These are phyloP conservation scores for Brevimyrus niger DNA, from an alignment of 2,113 vertebrate genomes.

Conservation along the genomic window DNA sequence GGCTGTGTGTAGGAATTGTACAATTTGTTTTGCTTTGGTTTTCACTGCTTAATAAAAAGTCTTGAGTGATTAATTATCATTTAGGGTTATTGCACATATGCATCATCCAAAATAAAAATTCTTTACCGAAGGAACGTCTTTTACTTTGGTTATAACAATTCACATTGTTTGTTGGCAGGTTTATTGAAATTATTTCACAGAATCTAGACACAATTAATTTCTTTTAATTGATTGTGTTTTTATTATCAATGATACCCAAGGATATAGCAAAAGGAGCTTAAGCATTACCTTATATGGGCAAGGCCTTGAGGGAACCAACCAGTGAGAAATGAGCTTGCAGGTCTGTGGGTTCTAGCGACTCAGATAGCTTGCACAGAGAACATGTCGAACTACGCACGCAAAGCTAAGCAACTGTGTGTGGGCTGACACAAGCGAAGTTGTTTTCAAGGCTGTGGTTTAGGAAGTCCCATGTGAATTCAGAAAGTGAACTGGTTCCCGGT, in stretches of 20 bases:
- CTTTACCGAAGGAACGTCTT: not conserved
- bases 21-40: not conserved
- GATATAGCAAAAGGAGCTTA: not conserved
- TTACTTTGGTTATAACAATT: not conserved
- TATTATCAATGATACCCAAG: not conserved
- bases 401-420: not conserved
- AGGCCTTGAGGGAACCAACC: not conserved
- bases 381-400: not conserved
- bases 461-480: constrained; percentile 13
- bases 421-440: not conserved
- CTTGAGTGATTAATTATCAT: too few relatives aligned
- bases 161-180: not conserved
- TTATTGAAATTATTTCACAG: not conserved
- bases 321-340: not conserved
- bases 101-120: not conserved
- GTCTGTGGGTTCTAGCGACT: not conserved
- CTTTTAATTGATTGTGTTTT: not conserved
- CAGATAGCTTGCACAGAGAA: not conserved
- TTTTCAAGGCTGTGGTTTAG: not conserved
- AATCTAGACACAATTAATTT: not conserved
- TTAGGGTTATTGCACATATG: not conserved
- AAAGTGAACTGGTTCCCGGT: constrained; percentile 19
- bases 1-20: not conserved
- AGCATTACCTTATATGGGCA: constrained; percentile 7
- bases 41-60: not conserved